Evolutionary conservation across 2,797 vertebrate genomes (phyloP).

Genomic region (Carapus acus): DNA sequence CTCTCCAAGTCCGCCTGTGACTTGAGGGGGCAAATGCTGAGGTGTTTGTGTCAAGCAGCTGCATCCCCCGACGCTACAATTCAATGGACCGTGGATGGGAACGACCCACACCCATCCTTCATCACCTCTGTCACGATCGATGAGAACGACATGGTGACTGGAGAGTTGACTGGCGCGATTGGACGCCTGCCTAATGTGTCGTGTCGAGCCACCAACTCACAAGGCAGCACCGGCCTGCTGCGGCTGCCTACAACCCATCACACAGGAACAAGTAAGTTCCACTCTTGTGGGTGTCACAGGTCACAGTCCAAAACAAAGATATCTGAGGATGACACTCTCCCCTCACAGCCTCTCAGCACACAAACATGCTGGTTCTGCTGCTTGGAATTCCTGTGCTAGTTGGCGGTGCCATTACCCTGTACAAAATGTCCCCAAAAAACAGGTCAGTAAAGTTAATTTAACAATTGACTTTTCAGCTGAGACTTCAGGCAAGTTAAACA

Average conservation of each 20-base stretch:
- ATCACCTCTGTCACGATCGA: conserved; percentile 1
- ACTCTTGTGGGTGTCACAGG: background rate
- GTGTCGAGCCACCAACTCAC: conserved; percentile 19
- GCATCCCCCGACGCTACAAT: conserved; percentile 37
- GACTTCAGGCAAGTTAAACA: too few species aligned
- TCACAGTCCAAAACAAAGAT: too few species aligned
- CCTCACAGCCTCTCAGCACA: conserved; percentile 10
- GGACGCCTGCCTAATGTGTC: background rate
- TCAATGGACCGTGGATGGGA: conserved; percentile 38
- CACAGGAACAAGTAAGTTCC: background rate
- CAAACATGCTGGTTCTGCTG: background rate
- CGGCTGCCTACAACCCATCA: background rate
- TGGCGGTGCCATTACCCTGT: conserved; percentile 12
- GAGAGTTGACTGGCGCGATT: conserved; percentile 11
- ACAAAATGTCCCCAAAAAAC: conserved; percentile 16
- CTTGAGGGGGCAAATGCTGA: conserved; percentile 6
- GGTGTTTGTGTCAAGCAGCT: conserved; percentile 40
- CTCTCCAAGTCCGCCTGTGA: conserved; percentile 38
- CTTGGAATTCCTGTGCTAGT: conserved; percentile 16
- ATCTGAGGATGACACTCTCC: background rate
- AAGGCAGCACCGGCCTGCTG: conserved; percentile 6
- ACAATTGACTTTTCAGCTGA: too few species aligned
- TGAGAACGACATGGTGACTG: conserved; percentile 6
- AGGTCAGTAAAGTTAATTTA: conserved; percentile 40
- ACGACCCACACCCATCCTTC: background rate